Percentiles rank a stretch among this genome's conserved stretches.
These are phyloP conservation scores for Drosophila affinis DNA, from an alignment of 2,888 invertebrate genomes.

Conservation along the genomic window DNA sequence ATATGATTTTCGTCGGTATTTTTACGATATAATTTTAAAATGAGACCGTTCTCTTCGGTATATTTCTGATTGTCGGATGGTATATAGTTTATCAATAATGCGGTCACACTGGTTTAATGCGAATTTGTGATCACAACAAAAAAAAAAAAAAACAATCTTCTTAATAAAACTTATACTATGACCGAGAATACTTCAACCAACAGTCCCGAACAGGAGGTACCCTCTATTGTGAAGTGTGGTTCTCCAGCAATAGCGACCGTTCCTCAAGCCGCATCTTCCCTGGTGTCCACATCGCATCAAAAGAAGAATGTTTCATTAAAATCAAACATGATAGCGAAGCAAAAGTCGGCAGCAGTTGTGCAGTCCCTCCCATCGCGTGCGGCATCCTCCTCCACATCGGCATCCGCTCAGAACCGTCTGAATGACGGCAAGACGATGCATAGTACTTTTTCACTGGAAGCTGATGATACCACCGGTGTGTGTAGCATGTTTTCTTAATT, in stretches of 20 bases:
- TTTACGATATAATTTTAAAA: no score
- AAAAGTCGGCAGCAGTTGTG: conserved; percentile 26
- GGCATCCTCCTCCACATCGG: conserved; percentile 23
- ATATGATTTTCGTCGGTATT: no score
- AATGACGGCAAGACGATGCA: conserved; percentile 87
- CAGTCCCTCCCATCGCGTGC: conserved; percentile 6
- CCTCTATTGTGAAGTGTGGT: conserved; percentile 35
- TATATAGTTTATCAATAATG: no score
- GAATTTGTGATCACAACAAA: no score
- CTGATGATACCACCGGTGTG: conserved; percentile 86
- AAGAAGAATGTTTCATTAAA: conserved; percentile 69
- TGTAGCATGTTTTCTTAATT: not conserved
- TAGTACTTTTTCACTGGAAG: conserved; percentile 86
- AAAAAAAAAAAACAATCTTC: no score
- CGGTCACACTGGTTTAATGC: no score
- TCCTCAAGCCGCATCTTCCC: not conserved
- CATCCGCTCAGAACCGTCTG: conserved; percentile 84
- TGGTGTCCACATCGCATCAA: conserved; percentile 45
- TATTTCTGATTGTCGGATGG: no score
- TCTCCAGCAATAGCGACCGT: conserved; percentile 25
- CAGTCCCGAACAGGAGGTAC: conserved; percentile 70
- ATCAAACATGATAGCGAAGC: conserved; percentile 13
- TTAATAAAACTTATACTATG: conserved; percentile 70
- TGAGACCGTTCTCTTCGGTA: no score
- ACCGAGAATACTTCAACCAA: conserved; percentile 84